Evolutionary conservation across 2,797 vertebrate species (phyloP).

Genomic region (Psittacula echo): DNA sequence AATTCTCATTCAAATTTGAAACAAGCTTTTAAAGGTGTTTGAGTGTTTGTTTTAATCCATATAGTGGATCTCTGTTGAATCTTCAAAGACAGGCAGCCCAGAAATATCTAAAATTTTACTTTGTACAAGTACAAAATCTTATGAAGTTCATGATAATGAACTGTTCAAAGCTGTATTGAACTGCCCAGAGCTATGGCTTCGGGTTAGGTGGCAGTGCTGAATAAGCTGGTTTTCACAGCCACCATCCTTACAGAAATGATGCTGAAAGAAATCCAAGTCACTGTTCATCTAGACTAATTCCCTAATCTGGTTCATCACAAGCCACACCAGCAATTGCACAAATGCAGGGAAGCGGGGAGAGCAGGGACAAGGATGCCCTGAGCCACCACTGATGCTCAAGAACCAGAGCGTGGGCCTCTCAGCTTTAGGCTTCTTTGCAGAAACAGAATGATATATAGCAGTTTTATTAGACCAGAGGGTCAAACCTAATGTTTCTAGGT

Average conservation of each 20-base stretch:
- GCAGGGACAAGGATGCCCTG: neutral
- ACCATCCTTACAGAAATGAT: neutral
- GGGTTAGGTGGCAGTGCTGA: neutral
- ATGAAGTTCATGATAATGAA: too few species aligned
- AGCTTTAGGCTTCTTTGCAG: neutral
- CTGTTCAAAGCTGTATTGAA: neutral
- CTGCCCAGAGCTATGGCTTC: neutral
- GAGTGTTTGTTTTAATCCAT: neutral
- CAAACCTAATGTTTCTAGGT: neutral
- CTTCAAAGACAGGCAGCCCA: neutral
- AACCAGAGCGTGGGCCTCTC: neutral
- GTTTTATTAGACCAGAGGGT: neutral
- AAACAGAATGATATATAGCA: neutral
- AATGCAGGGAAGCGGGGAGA: neutral
- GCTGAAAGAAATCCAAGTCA: neutral
- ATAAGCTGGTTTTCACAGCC: neutral
- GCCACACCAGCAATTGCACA: fast-evolving
- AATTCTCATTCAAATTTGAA: neutral
- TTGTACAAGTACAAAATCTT: neutral
- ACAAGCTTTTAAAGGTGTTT: neutral
- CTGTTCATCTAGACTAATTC: neutral
- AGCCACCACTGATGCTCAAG: neutral
- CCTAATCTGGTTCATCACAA: neutral
- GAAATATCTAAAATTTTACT: neutral
- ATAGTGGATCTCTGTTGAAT: neutral